These are phyloP conservation scores for Mormoops blainvillei DNA, from an alignment of 2,113 vertebrate genomes.

Conservation along the genomic window DNA sequence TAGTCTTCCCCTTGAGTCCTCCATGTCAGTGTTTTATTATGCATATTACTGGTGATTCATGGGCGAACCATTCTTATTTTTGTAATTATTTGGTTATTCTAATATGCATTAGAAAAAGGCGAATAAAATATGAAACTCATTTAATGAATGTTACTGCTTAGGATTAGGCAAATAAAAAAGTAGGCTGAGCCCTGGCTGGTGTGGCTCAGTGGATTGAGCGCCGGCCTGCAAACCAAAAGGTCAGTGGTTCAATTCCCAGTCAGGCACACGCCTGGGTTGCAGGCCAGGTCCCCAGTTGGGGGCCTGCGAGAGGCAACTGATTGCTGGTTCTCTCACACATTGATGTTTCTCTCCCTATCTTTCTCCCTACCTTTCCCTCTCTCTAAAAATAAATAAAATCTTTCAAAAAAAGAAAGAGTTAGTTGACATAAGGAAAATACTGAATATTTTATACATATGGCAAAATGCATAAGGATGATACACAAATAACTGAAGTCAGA, in stretches of 20 bases:
- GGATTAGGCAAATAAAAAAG: background rate
- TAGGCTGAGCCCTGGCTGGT: background rate
- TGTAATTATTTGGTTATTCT: background rate
- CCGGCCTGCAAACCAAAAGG: too few species aligned
- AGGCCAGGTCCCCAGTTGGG: too few species aligned
- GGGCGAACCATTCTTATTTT: background rate
- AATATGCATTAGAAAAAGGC: background rate
- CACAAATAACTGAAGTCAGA: background rate
- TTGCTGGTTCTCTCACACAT: too few species aligned
- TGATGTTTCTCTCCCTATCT: too few species aligned
- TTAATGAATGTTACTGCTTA: background rate
- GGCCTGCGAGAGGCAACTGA: too few species aligned
- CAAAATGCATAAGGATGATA: background rate
- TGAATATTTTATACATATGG: background rate
- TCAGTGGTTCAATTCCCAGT: too few species aligned
- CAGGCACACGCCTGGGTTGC: too few species aligned
- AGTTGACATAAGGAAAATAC: background rate
- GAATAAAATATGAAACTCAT: background rate
- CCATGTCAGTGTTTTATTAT: background rate
- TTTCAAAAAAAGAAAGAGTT: background rate
- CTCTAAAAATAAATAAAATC: too few species aligned
- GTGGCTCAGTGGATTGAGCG: too few species aligned
- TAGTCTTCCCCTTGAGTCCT: background rate
- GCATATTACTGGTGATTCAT: background rate
- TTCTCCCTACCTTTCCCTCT: too few species aligned